Conservation (phyloP, 2,797 vertebrate genomes). For the Cetoscarus ocellatus region DNA sequence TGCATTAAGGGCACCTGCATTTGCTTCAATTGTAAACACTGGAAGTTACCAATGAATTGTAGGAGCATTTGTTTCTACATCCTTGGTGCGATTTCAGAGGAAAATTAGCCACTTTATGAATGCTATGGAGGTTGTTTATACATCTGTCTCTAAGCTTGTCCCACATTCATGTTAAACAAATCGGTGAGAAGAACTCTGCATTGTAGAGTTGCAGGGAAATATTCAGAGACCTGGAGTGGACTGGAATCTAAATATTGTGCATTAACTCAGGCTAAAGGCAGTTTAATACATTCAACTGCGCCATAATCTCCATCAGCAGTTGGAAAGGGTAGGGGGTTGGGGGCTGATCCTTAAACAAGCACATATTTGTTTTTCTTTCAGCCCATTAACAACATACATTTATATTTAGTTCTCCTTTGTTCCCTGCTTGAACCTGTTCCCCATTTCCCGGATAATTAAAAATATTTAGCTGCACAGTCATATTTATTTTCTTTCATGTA, state of each 20-base stretch:
- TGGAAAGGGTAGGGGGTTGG: constrained; percentile 40
- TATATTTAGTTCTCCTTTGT: constrained; percentile 67
- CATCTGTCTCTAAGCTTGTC: not conserved
- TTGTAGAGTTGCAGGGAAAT: constrained; percentile 17
- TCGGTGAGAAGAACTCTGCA: not conserved
- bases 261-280: constrained; percentile 70
- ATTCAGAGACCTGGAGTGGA: constrained; percentile 32
- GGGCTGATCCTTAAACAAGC: constrained; percentile 59
- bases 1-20: no score
- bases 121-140: no score
- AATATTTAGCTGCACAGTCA: constrained; percentile 32
- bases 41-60: no score
- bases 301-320: constrained; percentile 62
- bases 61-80: no score
- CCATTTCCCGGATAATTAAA: constrained; percentile 59
- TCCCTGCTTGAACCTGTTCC: constrained; percentile 55
- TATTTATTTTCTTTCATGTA: constrained; percentile 66
- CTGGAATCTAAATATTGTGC: constrained; percentile 61
- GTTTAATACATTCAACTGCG: constrained; percentile 55
- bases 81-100: not conserved
- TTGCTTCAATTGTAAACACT: no score
- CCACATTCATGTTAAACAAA: not conserved
- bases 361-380: constrained; percentile 57
- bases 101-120: not conserved
- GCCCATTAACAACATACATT: constrained; percentile 22